These are phyloP conservation scores for Bombycilla garrulus DNA, from an alignment of 2,113 vertebrate species.

Conservation along the genomic window DNA sequence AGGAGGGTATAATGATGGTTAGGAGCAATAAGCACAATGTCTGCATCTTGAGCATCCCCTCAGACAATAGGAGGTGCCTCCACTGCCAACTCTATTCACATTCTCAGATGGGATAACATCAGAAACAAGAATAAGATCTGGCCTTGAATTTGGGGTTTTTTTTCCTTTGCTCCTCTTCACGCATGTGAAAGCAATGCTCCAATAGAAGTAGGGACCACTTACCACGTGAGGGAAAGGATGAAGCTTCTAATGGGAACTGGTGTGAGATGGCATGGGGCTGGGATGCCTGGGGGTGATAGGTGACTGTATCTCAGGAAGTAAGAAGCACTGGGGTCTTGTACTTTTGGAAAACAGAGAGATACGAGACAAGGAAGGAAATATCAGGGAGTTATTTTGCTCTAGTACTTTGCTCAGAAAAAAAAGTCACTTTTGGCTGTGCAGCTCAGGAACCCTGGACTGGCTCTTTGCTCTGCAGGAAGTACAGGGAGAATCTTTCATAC, in stretches of 20 bases:
- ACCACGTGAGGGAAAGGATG: not conserved
- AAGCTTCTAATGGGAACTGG: not conserved
- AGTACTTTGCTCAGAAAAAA: not conserved
- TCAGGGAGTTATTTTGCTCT: not conserved
- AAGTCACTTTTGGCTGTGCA: not conserved
- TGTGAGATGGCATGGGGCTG: not conserved
- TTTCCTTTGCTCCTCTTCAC: not conserved
- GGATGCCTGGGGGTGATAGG: not conserved
- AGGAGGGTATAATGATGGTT: not conserved
- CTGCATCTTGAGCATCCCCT: not conserved
- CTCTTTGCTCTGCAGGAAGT: not conserved
- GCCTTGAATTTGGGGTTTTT: not conserved
- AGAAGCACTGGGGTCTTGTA: not conserved
- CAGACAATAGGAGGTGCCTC: not conserved
- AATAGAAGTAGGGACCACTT: not conserved
- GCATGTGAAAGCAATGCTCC: not conserved
- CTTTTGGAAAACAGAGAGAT: not conserved
- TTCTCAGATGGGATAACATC: not conserved
- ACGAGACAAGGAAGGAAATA: not conserved
- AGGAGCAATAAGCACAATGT: not conserved
- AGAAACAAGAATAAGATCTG: not conserved
- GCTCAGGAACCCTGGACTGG: not conserved
- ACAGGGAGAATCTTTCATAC: not conserved
- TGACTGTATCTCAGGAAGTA: not conserved
- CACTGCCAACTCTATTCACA: not conserved